Conservation (phyloP, 2,797 vertebrate genomes). For the Hylomyscus alleni region DNA sequence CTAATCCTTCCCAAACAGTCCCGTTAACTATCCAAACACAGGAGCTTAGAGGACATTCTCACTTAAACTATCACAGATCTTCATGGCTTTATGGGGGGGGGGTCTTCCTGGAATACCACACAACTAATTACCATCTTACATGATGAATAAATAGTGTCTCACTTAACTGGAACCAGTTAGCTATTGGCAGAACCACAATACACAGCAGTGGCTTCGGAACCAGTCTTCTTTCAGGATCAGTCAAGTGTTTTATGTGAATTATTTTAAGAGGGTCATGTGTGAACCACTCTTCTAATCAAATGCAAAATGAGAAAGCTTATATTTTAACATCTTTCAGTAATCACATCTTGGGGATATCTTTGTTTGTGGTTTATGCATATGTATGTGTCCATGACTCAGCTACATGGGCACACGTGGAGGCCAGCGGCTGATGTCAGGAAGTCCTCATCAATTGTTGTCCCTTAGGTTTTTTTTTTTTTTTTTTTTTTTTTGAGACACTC, state of each 20-base stretch:
- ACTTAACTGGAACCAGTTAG: background rate
- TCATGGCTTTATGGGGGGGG: background rate
- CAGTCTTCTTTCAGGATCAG: background rate
- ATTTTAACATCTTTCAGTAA: slow-evolving; percentile 23
- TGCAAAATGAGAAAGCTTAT: background rate
- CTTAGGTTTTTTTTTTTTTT: background rate
- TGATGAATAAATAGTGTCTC: background rate
- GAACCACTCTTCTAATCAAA: slow-evolving; percentile 28
- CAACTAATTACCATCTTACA: background rate
- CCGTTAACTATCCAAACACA: background rate
- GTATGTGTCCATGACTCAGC: background rate
- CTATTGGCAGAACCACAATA: background rate
- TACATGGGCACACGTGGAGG: background rate
- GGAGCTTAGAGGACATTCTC: background rate
- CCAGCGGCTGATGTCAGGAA: background rate
- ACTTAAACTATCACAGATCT: background rate
- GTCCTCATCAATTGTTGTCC: background rate
- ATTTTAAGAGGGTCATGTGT: background rate
- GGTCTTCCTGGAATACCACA: background rate
- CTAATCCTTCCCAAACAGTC: background rate
- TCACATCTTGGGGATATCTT: background rate
- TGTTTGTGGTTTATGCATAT: background rate
- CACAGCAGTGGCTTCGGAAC: background rate
- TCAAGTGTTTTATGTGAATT: background rate
- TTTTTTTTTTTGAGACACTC: background rate